phyloP scores from a whole-genome alignment of 2,113 vertebrate species.

The Petrocephalus microphthalmus region DNA sequence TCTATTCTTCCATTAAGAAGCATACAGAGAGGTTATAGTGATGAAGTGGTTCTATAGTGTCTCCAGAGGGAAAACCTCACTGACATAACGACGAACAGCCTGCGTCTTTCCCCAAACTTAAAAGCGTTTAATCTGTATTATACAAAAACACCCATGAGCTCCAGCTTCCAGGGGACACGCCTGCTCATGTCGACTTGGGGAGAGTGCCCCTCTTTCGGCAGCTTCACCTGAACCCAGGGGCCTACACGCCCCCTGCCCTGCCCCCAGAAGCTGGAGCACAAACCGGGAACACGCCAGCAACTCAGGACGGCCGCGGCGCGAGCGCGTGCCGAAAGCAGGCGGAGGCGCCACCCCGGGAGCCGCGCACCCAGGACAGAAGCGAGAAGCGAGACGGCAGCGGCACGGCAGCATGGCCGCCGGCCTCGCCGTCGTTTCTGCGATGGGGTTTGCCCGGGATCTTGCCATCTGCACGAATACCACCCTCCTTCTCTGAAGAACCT shows the following conservation, averaged over 20 bases:
- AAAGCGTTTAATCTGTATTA: not conserved
- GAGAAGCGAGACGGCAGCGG: not conserved
- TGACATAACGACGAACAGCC: not conserved
- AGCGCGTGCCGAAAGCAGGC: not conserved
- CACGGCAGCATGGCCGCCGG: not conserved
- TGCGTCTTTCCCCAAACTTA: not conserved
- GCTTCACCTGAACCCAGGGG: not conserved
- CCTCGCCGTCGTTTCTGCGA: no score
- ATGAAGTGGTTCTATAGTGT: not conserved
- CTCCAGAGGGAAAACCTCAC: not conserved
- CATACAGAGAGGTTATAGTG: not conserved
- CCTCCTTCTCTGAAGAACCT: not conserved
- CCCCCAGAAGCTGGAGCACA: not conserved
- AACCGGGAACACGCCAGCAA: not conserved
- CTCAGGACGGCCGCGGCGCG: not conserved
- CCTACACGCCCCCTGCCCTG: not conserved
- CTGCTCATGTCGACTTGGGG: not conserved
- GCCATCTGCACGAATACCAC: not conserved
- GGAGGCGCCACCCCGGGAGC: not conserved
- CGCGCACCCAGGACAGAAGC: not conserved
- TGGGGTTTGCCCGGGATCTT: not conserved
- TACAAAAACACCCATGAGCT: not conserved
- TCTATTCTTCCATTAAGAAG: not conserved
- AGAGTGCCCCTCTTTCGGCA: not conserved
- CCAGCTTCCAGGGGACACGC: not conserved